Base-by-base conservation (phyloP, 2,797 vertebrate species). In the Eulemur albifrons region DNA sequence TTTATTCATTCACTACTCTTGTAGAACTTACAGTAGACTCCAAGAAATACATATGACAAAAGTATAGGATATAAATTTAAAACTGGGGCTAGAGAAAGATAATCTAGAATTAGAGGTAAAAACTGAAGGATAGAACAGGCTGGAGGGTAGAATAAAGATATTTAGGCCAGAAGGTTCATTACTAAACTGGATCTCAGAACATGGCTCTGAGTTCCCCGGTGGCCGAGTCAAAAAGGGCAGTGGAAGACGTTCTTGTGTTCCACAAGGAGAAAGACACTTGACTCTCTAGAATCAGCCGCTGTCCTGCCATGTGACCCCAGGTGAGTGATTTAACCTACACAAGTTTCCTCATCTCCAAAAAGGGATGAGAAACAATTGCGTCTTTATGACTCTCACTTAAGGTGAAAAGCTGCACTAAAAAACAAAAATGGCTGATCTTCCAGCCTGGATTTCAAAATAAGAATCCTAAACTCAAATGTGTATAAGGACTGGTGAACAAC, bases 261-360 rank as follows among this genome's bases (percentile, higher is more conserved):
- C 38, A 45, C 25, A 35, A 54, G 8, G 17, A 80, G 12, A 89
- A 79, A 92, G 57, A 43, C 4, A 7, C 25, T 27, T 18, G 20
- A 50, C n/a, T 88, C 27, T 54, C 57, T n/a, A 80, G 25, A 65
- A 93, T 45, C 40, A 77, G 27, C 57, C 32, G 43, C 5, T 57
- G 11, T 13, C 40, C 13, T 61, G 54, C 25, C 52, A 32, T 1
- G 8, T 54, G 25, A 69, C 32, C 50, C 32, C 75, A 89, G 2
- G 21, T 5, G 63, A 67, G 40, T 32, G 35, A 77, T 63, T 86
- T 67, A 50, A 77, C 13, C 35, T 48, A 23, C 21, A 5, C 45
- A 52, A 50, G 20, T 91, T 93, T 61, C 25, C 45, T 95, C 15
- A 40, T 57, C 32, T 83, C 15, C 94, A 89, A 94, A 92, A 94